Evolutionary conservation across 2,113 vertebrate genomes (phyloP), one percentile per base, ranked within the genome.

Genomic region (Triplophysa tibetana): DNA sequence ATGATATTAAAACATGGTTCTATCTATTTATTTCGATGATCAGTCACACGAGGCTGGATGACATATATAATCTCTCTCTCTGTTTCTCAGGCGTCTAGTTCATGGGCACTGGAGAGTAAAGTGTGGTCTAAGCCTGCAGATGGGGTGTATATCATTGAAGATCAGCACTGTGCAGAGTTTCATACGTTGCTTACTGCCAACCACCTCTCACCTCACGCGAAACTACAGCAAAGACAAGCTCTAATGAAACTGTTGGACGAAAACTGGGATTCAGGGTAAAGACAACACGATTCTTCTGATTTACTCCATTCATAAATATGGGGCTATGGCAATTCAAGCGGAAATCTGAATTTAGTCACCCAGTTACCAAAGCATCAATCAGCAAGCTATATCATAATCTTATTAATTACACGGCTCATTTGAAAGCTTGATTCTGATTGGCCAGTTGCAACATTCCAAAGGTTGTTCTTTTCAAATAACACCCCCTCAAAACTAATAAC

Each of bases 261-360:
- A n/a, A 92, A 94, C 89, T 94, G 93, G 93, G 86, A 91, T 41
- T 87, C 88, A 1, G 93, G 93, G 93, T 94, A 92, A 90, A 48
- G 12, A 4, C 11, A 19, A 11, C 3, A 52, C 19, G 3, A 17
- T 14, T 17, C 50, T 19, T 54, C 17, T 4, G 50, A 54, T 54
- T 54, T 52, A 52, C 50, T 17, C 12, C 4, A 17, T 14, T 52
- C 54, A 7, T 56, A 56, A n/a, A 14, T n/a, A 2, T 56, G 6
- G 19, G 17, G 54, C 8, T 56, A 23, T 50, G 17, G 3, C 3
- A 29, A 29, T 0, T 6, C 11, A 21, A 43, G 17, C 17, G 56
- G 26, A 1, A 21, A 72, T 1, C 10, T 0, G 48, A 52, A 17
- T 1, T 21, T 24, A 19, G 21, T 23, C 68, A 6, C 16, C 17